Percentiles rank a stretch among this genome's conserved stretches.
These are phyloP conservation scores for Fopius arisanus DNA, from an alignment of 1,140 invertebrate species.

Conservation along the genomic window DNA sequence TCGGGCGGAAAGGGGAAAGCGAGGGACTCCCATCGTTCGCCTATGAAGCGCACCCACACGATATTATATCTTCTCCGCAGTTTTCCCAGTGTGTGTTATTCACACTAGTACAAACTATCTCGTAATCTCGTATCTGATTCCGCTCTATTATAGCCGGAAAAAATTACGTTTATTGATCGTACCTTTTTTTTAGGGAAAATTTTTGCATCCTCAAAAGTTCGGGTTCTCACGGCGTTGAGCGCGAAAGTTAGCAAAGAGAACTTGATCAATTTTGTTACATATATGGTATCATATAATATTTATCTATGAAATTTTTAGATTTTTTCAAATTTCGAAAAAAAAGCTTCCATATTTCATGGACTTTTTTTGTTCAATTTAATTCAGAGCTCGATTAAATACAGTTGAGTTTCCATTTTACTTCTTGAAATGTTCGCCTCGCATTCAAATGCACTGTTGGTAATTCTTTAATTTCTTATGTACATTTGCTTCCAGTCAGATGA, in stretches of 20 bases:
- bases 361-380: no score
- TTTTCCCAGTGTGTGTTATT: constrained; percentile 10
- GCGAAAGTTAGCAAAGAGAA: background rate
- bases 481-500: no score
- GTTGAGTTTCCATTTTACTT: no score
- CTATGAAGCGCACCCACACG: constrained; percentile 22
- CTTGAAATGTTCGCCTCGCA: no score
- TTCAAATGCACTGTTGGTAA: no score
- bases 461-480: no score
- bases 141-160: background rate
- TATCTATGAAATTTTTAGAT: no score
- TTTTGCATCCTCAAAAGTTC: constrained; percentile 20
- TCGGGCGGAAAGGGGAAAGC: constrained; percentile 12
- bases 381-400: no score
- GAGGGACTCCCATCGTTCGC: constrained; percentile 16
- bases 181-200: background rate
- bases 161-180: background rate
- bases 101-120: constrained; percentile 3
- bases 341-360: no score
- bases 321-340: no score
- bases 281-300: background rate
- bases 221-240: constrained; percentile 25
- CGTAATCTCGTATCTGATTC: constrained; percentile 29
- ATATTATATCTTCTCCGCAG: constrained; percentile 15
- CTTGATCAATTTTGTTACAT: background rate